A percentile compares a stretch with the other conserved stretches of the same genome.
Evolutionary conservation across 2,888 invertebrate species (phyloP).

Genomic region (Philhelius pedissequus): DNA sequence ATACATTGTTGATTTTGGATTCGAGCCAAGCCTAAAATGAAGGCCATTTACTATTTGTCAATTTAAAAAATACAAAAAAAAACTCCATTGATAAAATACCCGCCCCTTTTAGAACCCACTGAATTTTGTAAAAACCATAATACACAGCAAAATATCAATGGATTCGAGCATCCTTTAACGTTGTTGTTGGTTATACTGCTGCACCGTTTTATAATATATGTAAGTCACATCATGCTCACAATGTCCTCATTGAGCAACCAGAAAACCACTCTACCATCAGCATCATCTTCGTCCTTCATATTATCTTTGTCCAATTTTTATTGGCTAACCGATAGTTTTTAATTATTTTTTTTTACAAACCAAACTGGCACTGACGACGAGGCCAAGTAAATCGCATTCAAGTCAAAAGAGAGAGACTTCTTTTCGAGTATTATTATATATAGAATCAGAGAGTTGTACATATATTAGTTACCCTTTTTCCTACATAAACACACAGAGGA

Average conservation of each 20-base stretch:
- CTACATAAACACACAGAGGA: slow-evolving; percentile 47
- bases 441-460: slow-evolving; percentile 16
- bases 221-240: slow-evolving; percentile 20
- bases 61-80: not conserved
- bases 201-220: slow-evolving; percentile 26
- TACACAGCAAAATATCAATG: slow-evolving; percentile 11
- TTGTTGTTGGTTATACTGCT: not conserved
- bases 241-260: slow-evolving; percentile 12
- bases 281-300: slow-evolving; percentile 19
- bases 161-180: slow-evolving; percentile 11
- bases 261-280: slow-evolving; percentile 9
- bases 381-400: slow-evolving; percentile 40
- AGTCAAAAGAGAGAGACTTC: slow-evolving; percentile 22
- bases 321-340: slow-evolving; percentile 37
- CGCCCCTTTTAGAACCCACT: slow-evolving; percentile 20
- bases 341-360: slow-evolving; percentile 8
- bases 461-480: slow-evolving; percentile 15
- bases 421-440: not conserved
- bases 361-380: slow-evolving; percentile 26
- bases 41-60: slow-evolving; percentile 18
- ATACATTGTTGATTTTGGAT: slow-evolving; percentile 24
- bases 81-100: not conserved
- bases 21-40: slow-evolving; percentile 2
- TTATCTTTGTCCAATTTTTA: slow-evolving; percentile 44
- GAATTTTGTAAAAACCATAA: not conserved